These are phyloP conservation scores for Perca fluviatilis DNA, from an alignment of 2,113 vertebrate species.

Conservation along the genomic window DNA sequence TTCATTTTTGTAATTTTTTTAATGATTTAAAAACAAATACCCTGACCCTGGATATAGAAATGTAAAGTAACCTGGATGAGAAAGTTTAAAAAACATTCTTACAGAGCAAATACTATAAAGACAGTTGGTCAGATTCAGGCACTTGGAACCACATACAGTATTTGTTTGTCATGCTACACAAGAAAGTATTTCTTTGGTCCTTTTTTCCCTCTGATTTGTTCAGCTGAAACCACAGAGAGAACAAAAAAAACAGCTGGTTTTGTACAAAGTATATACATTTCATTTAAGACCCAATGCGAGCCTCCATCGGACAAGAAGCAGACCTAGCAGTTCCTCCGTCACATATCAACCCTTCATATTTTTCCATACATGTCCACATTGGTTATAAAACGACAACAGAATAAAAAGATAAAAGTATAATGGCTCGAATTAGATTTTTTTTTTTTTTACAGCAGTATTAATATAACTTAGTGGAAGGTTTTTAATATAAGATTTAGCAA, in stretches of 20 bases:
- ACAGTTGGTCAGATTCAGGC: slow-evolving; percentile 74
- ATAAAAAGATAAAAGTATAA: slow-evolving; percentile 34
- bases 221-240: slow-evolving; percentile 76
- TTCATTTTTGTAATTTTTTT: slow-evolving; percentile 65
- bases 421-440: slow-evolving; percentile 65
- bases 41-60: slow-evolving; percentile 74
- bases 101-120: slow-evolving; percentile 67
- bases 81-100: slow-evolving; percentile 63
- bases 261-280: slow-evolving; percentile 73
- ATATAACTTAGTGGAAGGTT: slow-evolving; percentile 76
- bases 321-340: slow-evolving; percentile 53
- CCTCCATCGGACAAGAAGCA: slow-evolving; percentile 43
- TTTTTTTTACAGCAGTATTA: slow-evolving; percentile 76
- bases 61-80: slow-evolving; percentile 71
- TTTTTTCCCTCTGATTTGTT: slow-evolving; percentile 55
- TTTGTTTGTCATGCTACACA: slow-evolving; percentile 68
- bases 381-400: slow-evolving; percentile 47
- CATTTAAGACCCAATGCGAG: slow-evolving; percentile 47
- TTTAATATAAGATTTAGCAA: slow-evolving; percentile 61
- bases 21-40: slow-evolving; percentile 71
- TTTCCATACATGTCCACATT: slow-evolving; percentile 33
- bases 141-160: slow-evolving; percentile 78
- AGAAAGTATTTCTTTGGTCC: slow-evolving; percentile 77
- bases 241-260: slow-evolving; percentile 69
- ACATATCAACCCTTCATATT: slow-evolving; percentile 53